Base-by-base conservation (phyloP, 1,140 invertebrate genomes). In the Prorops nasuta region DNA sequence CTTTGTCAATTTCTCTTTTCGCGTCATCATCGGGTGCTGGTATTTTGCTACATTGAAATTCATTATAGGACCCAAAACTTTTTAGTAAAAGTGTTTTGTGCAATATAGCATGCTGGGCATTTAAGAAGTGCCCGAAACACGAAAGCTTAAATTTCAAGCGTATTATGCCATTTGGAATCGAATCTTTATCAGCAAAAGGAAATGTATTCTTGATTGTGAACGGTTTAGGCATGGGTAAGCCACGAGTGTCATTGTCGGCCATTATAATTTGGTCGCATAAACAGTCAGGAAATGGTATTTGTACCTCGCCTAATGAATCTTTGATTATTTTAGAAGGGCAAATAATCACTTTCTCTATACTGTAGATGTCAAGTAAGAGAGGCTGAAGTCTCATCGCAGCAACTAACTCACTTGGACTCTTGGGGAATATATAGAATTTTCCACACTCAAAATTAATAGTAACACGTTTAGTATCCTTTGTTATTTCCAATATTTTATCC, bases 211-310 rank as follows among this genome's bases (percentile, higher is more conserved):
- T 51, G 3, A 55, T 47, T 8, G 32, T 4, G 6, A 46, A 55
- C 3, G 43, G 14, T 15, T 15, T 51, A 0, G 53, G 49, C n/a
- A n/a, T n/a, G n/a, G n/a, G n/a, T 8, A 51, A 3, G 7, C 46
- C 31, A n/a, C 38, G 19, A 8, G 12, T 1, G 2, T 55, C 39
- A 6, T 55, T 51, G 2, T 28, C 38, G 0, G 49, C 19, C 49
- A 55, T 55, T 14, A n/a, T 51, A 7, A 37, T n/a, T 14, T 55
- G 19, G 4, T 55, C 44, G 9, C 53, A 55, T 0, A 55, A 31
- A 9, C 53, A 55, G n/a, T 38, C 49, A 1, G 42, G 21, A n/a
- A 55, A 32, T 7, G 49, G 53, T 1, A 55, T 51, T 3, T 14
- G 19, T 2, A 48, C 19, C 3, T 46, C 20, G 1, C 49, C 53